Evolutionary conservation across 2,888 invertebrate species (phyloP).

Genomic region (Nesidiocoris tenuis): DNA sequence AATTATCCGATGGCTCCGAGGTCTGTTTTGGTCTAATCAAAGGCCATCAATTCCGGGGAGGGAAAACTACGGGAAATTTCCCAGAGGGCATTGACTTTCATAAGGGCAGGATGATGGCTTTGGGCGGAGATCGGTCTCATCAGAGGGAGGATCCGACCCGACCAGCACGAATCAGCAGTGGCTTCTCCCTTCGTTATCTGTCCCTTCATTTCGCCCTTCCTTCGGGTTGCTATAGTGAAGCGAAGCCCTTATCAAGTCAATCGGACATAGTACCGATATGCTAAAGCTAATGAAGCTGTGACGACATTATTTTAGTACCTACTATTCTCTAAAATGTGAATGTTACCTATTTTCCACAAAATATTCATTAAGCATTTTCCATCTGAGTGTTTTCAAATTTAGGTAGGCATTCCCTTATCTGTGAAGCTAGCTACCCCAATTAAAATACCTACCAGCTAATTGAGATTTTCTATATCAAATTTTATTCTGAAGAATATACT

Average conservation of each 20-base stretch:
- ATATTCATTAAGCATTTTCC: no score
- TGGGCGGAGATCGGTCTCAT: conserved; percentile 14
- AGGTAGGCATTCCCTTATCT: no score
- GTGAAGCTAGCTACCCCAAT: no score
- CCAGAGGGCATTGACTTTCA: conserved; percentile 24
- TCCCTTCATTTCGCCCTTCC: not conserved
- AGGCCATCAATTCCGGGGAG: conserved; percentile 19
- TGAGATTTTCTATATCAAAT: no score
- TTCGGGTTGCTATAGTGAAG: not conserved
- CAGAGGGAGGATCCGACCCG: not conserved
- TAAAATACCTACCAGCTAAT: no score
- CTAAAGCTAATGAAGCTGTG: no score
- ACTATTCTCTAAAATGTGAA: no score
- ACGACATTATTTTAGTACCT: no score
- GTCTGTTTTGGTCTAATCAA: not conserved
- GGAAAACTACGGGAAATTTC: conserved; percentile 13
- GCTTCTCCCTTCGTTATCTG: not conserved
- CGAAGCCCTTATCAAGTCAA: not conserved
- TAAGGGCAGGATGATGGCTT: conserved; percentile 9
- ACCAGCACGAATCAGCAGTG: not conserved
- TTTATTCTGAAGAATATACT: no score
- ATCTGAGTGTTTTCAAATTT: no score
- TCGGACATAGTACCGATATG: not conserved
- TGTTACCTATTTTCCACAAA: no score
- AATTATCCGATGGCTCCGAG: not conserved